Evolutionary conservation across 2,113 vertebrate species (phyloP), one percentile per base, ranked within the genome.

Genomic region (Sigmodon hispidus): DNA sequence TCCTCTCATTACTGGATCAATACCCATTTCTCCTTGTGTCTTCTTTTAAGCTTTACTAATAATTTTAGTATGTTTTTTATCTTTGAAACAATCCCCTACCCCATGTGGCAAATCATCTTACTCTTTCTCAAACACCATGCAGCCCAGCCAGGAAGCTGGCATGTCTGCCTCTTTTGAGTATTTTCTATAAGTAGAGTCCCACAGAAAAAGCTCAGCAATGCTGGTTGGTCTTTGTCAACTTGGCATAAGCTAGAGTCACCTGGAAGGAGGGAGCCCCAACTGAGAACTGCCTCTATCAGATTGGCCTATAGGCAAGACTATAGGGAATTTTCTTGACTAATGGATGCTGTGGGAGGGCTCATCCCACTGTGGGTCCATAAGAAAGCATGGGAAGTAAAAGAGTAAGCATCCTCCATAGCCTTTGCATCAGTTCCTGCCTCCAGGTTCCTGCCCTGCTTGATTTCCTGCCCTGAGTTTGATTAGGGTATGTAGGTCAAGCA

Each of bases 61-160:
- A 19, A 77, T 69, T 67, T 89, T 84, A 87, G 45, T 45, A 86
- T 81, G 24, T 75, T 61, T 95, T 77, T 40, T 43, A 13, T 95
- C n/a, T 79, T 34, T 24, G 17, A 29, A 63, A 63, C 12, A 7
- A 84, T 48, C 21, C 22, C 26, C n/a, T 81, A 92, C n/a, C n/a
- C n/a, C n/a, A 69, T 52, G 22, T 61, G 81, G 43, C 52, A 48
- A 29, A 52, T 90, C 59, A 92, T 72, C 75, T 36, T 40, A 11
- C 91, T 72, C 6, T 45, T 52, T 17, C 72, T 63, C 43, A 4
- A 91, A 92, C 17, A 34, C 29, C 26, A 9, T 7, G 12, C 24
- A 48, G 48, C 75, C 29, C 24, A 48, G 48, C 75, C 29, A 17
- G 48, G 45, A 50, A 50, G 7, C 16, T 1, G 16, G 3, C 40